These are phyloP conservation scores for Malthinus flaveolus DNA, from an alignment of 2,888 invertebrate genomes.

Conservation along the genomic window DNA sequence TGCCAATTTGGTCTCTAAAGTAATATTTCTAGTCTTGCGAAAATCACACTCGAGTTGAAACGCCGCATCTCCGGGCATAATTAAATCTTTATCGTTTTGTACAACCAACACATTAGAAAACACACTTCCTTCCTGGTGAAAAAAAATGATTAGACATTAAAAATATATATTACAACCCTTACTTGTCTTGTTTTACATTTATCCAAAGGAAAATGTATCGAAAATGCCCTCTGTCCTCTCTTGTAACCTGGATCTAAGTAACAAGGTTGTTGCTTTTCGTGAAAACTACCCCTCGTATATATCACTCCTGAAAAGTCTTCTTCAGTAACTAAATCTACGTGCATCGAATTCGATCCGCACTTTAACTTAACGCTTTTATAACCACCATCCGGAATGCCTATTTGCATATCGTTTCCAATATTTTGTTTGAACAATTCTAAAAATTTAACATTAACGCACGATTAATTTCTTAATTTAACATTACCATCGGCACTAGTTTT, in stretches of 20 bases:
- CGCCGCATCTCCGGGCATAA: conserved; percentile 68
- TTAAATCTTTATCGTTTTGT: conserved; percentile 68
- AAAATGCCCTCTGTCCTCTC: conserved; percentile 54
- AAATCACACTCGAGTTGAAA: conserved; percentile 69
- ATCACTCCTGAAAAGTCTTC: conserved; percentile 64
- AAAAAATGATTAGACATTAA: background rate
- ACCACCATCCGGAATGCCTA: conserved; percentile 60
- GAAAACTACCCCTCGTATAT: conserved; percentile 65
- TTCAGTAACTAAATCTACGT: conserved; percentile 55
- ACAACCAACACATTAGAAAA: conserved; percentile 66
- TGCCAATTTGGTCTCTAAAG: conserved; percentile 57
- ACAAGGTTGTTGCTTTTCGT: conserved; percentile 61
- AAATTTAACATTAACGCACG: background rate
- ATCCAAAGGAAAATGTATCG: conserved; percentile 60
- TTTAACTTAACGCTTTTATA: conserved; percentile 61
- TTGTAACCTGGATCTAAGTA: conserved; percentile 58
- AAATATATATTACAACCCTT: conserved; percentile 18
- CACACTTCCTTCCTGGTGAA: conserved; percentile 56
- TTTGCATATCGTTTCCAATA: conserved; percentile 60
- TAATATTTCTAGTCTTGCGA: conserved; percentile 58
- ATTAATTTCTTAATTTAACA: background rate
- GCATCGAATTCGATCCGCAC: conserved; percentile 62
- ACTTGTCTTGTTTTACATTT: conserved; percentile 61
- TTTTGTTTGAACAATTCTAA: conserved; percentile 59
- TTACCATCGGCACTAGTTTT: background rate